Base-by-base conservation (phyloP, 2,888 invertebrate genomes). In the Parascotia fuliginaria region DNA sequence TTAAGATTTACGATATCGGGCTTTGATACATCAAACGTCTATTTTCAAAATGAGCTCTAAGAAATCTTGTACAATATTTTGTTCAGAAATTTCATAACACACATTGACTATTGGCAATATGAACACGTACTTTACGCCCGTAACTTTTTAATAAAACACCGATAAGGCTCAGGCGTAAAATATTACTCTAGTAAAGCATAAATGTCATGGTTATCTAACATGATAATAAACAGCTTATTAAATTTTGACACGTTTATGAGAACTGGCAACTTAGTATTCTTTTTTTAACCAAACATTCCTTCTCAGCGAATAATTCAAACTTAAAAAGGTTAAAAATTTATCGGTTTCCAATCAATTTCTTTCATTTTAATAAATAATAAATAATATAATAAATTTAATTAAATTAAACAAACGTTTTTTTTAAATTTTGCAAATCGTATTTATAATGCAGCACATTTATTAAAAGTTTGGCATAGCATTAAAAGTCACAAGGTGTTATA, bases 401-500 rank as follows among this genome's bases (percentile, higher is more conserved):
- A n/a, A n/a, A n/a, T n/a, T n/a, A n/a, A 15, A 9, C 7, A 31
- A 31, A 37, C 12, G 3, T 5, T 7, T 9, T 24, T 27, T 28
- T 36, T 44, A 52, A 45, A 44, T 39, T 27, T 15, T 27, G 55
- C 48, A 70, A 68, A 75, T 73, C 70, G 65, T 73, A 73, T 74
- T 57, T 62, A 51, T 54, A 69, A 63, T 54, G 52, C 52, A 49
- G 49, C 42, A 45, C 54, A 55, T 65, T 69, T 65, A 48, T 49
- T 47, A 63, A 56, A 53, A 62, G 48, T 59, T 61, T 55, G 41
- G 44, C 63, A 69, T 68, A 53, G 48, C 59, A 66, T 73, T 74
- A 59, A 64, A 70, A 78, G 63, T 77, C 74, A 59, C 68, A 72
- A 77, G 72, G 73, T 78, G 79, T 73, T 67, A 76, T 69, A 70